Evolutionary conservation across 2,797 vertebrate genomes (phyloP), one percentile per base, ranked within the genome.

Genomic region (Atherinosoma microstoma): DNA sequence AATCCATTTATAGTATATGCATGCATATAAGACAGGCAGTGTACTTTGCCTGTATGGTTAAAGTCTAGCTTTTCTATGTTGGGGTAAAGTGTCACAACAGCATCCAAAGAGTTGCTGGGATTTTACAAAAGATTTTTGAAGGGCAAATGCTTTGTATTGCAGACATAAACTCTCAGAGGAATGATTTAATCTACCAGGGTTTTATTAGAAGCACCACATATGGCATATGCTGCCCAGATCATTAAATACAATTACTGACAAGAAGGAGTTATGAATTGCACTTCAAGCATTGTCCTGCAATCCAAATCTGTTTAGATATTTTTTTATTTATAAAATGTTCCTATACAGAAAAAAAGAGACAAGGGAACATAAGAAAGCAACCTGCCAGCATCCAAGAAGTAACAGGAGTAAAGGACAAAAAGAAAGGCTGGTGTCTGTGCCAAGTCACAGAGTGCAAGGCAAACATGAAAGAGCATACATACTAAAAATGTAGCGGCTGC

Each of bases 201-300:
- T 76, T 80, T 76, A 84, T 79, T 70, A 54, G 62, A 64, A 62
- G 42, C 51, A 62, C 11, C 35, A 36, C 62, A 72, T 63, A 35
- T 36, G 64, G 58, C 64, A 67, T 54, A 56, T 68, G 62, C 72
- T 85, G 65, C 78, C 84, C 57, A 64, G 56, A 73, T 84, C 72
- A 73, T 82, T 87, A 76, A 89, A 24, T 78, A 68, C 81, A 85
- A 84, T 78, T 65, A 85, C 67, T 77, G 80, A 76, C 15, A 57
- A 83, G 82, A 68, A 85, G 78, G 82, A 79, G 63, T 49, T 67
- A 64, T 51, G 38, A 85, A 87, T 85, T 82, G 64, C 67, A 84
- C 86, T 83, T 68, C 66, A 58, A 60, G 62, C 40, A 73, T 89
- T 87, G 71, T 83, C 68, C 76, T 73, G 65, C 59, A 67, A 45